Evolutionary conservation across 1,140 invertebrate species (phyloP), one percentile per base, ranked within the genome.

Genomic region (Probaryconus sp.): DNA sequence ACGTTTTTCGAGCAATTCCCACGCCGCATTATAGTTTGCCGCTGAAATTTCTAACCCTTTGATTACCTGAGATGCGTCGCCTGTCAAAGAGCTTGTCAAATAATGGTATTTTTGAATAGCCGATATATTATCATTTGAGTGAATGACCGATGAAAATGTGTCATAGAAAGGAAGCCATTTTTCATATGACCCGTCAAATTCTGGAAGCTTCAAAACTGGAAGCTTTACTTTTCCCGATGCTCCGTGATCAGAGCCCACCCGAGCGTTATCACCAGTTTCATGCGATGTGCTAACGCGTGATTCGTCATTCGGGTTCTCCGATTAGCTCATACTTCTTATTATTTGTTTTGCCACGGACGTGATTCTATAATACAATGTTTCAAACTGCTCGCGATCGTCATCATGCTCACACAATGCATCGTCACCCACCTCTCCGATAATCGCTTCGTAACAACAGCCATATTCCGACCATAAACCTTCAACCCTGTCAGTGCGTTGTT

Each of bases 151-250:
- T 18, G 38, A 21, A 42, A 67, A 67, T 13, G 53, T 51, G 5
- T 68, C 65, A 28, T 58, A 60, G 33, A 68, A 68, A 1, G 50
- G 0, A 0, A 37, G 24, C 53, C 64, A 68, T 43, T 68, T 56
- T 11, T 68, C 43, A 11, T 50, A 48, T 2, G 51, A n/a, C 5
- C 64, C 64, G 20, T 68, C 53, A 31, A 68, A 68, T 24, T 58
- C 10, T 5, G 64, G 64, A 5, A 68, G 28, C 35, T 58, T 58
- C 7, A 14, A 30, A 3, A 18, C 31, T 26, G 48, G 48, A 30
- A 70, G 56, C 18, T 55, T 70, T 28, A 69, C 40, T 1, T 16
- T 47, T 1, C n/a, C 3, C n/a, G 2, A 2, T 45, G 21, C 6
- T 3, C 6, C 21, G 10, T 28, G 20, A 7, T 11, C 1, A 47